These are phyloP conservation scores for Bursaphelenchus okinawaensis DNA, from an alignment of 2,888 invertebrate genomes.

Conservation along the genomic window DNA sequence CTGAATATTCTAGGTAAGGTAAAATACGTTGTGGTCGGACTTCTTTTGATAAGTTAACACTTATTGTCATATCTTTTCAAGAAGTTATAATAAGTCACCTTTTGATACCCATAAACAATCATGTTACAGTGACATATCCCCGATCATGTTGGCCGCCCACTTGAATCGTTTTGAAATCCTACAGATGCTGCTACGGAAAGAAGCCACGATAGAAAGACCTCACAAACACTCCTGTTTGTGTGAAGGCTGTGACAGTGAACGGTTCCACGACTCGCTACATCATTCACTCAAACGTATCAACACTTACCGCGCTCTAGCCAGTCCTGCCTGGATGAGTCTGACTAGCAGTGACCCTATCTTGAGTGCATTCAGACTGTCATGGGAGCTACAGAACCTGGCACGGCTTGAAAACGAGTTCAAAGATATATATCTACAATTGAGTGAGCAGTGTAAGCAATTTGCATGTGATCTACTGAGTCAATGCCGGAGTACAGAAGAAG, in stretches of 20 bases:
- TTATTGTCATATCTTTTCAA: too few relatives aligned
- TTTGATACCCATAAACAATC: background rate
- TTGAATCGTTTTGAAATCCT: conserved; percentile 64
- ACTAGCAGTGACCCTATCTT: conserved; percentile 62
- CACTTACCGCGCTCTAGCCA: conserved; percentile 63
- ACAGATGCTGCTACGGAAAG: conserved; percentile 61
- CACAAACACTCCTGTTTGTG: conserved; percentile 35
- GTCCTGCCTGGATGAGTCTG: conserved; percentile 64
- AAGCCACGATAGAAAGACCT: conserved; percentile 50
- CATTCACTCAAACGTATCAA: conserved; percentile 61
- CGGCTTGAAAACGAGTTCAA: conserved; percentile 63
- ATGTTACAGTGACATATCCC: conserved; percentile 50
- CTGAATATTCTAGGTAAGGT: conserved; percentile 61
- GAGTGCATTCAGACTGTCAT: conserved; percentile 62
- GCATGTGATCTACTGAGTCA: conserved; percentile 64
- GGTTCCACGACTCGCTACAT: conserved; percentile 61
- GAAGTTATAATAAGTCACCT: too few relatives aligned
- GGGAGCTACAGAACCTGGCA: conserved; percentile 62
- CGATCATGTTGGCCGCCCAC: conserved; percentile 52
- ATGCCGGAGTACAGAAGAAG: conserved; percentile 64
- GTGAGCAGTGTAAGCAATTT: conserved; percentile 63
- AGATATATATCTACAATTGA: conserved; percentile 59
- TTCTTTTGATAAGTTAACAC: too few relatives aligned
- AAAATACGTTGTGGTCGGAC: too few relatives aligned
- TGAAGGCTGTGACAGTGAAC: conserved; percentile 18